Percentiles rank a stretch among this genome's conserved stretches.
Evolutionary conservation across 2,797 vertebrate genomes (phyloP).

Genomic region (Zenarchopterus dispar): DNA sequence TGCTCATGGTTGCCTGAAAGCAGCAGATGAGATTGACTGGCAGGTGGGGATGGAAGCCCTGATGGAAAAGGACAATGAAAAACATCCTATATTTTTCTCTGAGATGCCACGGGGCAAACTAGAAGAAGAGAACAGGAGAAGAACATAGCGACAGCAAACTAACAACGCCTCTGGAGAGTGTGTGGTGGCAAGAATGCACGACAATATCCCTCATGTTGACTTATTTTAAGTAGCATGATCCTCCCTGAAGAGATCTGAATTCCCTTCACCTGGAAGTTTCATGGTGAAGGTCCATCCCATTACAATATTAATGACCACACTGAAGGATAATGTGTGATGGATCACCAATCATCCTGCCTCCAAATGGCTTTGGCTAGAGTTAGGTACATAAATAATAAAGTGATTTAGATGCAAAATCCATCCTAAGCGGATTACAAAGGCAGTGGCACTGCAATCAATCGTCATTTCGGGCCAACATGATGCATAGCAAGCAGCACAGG

Average conservation of each 20-base stretch:
- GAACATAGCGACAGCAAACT: conserved; percentile 51
- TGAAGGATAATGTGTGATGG: conserved; percentile 80
- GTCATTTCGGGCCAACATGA: conserved; percentile 76
- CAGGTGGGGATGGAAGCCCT: conserved; percentile 65
- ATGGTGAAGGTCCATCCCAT: conserved; percentile 70
- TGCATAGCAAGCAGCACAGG: conserved; percentile 68
- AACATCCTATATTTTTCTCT: conserved; percentile 51
- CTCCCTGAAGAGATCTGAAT: conserved; percentile 51
- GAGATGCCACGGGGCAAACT: conserved; percentile 32
- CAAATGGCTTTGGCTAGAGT: conserved; percentile 75
- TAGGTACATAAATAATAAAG: conserved; percentile 80
- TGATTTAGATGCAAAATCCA: conserved; percentile 84
- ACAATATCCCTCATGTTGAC: conserved; percentile 56
- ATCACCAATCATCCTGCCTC: conserved; percentile 78
- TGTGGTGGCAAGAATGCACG: conserved; percentile 37
- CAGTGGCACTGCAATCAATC: conserved; percentile 79
- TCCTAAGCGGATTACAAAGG: conserved; percentile 81
- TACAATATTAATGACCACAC: conserved; percentile 76
- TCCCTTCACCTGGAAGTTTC: conserved; percentile 64
- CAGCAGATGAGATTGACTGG: conserved; percentile 62
- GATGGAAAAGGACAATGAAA: conserved; percentile 70
- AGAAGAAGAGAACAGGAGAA: conserved; percentile 19
- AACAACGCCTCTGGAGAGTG: conserved; percentile 73
- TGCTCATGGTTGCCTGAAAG: conserved; percentile 43
- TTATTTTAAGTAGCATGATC: conserved; percentile 39